A percentile compares a stretch with the other conserved stretches of the same genome.
Conservation (phyloP, 2,113 vertebrate genomes). For the Emydocephalus ijimae region DNA sequence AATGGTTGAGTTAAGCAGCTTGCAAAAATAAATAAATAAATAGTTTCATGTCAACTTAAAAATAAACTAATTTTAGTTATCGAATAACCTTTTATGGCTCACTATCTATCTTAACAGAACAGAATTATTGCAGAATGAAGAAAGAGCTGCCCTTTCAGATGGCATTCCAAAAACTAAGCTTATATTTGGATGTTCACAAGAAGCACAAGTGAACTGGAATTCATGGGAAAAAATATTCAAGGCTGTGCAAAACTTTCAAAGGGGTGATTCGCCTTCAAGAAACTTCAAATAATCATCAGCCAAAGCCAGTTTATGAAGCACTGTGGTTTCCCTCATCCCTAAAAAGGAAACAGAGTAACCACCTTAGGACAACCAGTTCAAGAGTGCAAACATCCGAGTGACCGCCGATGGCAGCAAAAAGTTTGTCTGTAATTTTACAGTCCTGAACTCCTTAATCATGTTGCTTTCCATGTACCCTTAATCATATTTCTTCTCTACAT, state of each 20-base stretch:
- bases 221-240: not conserved
- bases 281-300: not conserved
- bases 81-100: not conserved
- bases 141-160: not conserved
- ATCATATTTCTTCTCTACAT: not conserved
- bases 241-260: not conserved
- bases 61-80: not conserved
- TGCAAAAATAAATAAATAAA: not conserved
- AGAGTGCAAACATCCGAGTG: not conserved
- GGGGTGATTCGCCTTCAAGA: not conserved
- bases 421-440: not conserved
- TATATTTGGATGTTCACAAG: not conserved
- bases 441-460: not conserved
- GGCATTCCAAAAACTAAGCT: not conserved
- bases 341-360: not conserved
- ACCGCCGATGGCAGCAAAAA: not conserved
- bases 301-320: not conserved
- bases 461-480: not conserved
- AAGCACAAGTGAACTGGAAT: not conserved
- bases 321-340: not conserved
- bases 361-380: not conserved
- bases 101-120: not conserved
- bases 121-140: not conserved
- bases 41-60: not conserved
- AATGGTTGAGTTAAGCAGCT: not conserved